Evolutionary conservation across 2,797 vertebrate species (phyloP).

Genomic region (Tapera naevia): DNA sequence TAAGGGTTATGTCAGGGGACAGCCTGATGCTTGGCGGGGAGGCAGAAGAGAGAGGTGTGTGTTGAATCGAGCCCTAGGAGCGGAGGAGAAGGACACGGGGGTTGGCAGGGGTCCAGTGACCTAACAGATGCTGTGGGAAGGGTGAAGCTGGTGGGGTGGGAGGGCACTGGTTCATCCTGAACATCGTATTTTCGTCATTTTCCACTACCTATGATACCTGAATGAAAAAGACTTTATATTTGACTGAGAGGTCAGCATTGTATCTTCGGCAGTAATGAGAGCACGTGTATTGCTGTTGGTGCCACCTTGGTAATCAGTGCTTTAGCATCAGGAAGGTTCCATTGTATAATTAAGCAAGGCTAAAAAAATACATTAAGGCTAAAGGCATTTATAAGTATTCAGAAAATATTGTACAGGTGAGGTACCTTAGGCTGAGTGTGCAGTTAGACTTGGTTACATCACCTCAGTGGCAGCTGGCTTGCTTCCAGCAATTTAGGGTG

Average conservation of each 20-base stretch:
- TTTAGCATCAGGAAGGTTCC: neutral
- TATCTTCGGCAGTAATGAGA: neutral
- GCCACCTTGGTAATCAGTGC: neutral
- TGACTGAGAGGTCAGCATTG: neutral
- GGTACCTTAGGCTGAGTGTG: neutral
- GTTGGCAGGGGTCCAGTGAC: neutral
- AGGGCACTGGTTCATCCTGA: neutral
- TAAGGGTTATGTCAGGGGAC: too few species aligned
- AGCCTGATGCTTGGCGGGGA: neutral
- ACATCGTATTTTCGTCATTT: fast-evolving
- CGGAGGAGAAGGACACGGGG: neutral
- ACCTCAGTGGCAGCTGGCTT: neutral
- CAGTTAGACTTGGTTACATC: slow-evolving; percentile 2
- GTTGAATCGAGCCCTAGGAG: neutral
- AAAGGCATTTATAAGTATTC: neutral
- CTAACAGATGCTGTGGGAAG: neutral
- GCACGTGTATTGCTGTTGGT: neutral
- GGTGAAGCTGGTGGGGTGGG: neutral
- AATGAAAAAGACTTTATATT: neutral
- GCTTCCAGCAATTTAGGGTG: neutral
- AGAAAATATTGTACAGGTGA: neutral
- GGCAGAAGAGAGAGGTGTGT: neutral
- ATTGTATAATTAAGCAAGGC: neutral
- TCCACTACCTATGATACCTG: neutral
- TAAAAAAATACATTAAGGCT: neutral